phyloP scores from a whole-genome alignment of 2,888 invertebrate species.

The Agonopterix alstromeriana region DNA sequence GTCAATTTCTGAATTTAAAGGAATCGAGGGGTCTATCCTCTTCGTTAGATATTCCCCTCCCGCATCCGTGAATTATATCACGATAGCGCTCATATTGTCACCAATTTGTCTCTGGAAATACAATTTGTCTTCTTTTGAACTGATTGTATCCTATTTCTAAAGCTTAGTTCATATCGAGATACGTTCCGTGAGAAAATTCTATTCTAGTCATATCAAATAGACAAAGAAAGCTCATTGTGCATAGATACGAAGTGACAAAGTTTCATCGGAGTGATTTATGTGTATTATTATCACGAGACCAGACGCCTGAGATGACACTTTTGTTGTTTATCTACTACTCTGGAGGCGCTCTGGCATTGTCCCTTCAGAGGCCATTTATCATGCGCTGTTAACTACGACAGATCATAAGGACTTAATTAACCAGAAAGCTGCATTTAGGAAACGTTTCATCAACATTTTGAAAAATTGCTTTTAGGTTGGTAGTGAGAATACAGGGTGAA shows the following conservation, averaged over 20 bases:
- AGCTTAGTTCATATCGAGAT: constrained; percentile 6
- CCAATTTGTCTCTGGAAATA: constrained; percentile 11
- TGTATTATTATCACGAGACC: constrained; percentile 23
- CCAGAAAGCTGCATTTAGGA: neutral
- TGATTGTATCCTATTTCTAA: constrained; percentile 5
- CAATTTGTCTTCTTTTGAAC: constrained; percentile 13
- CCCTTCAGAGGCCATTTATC: constrained; percentile 28
- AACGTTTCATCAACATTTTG: no score
- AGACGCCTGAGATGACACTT: constrained; percentile 31
- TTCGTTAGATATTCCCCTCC: constrained; percentile 9
- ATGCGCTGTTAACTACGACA: constrained; percentile 10
- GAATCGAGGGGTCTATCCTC: constrained; percentile 3
- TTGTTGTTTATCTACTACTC: constrained; percentile 29
- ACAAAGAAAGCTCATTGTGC: constrained; percentile 14
- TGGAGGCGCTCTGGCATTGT: constrained; percentile 28
- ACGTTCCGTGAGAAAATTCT: constrained; percentile 10
- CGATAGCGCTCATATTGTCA: constrained; percentile 9
- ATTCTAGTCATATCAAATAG: constrained; percentile 7
- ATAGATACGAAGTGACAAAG: constrained; percentile 12
- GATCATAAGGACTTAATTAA: constrained; percentile 11
- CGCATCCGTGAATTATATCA: constrained; percentile 9
- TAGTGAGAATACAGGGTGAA: no score
- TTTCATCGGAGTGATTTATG: constrained; percentile 26
- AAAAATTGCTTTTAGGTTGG: no score
- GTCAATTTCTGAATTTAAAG: constrained; percentile 7